Conservation (phyloP, 2,797 vertebrate genomes). For the Anguilla marmorata region DNA sequence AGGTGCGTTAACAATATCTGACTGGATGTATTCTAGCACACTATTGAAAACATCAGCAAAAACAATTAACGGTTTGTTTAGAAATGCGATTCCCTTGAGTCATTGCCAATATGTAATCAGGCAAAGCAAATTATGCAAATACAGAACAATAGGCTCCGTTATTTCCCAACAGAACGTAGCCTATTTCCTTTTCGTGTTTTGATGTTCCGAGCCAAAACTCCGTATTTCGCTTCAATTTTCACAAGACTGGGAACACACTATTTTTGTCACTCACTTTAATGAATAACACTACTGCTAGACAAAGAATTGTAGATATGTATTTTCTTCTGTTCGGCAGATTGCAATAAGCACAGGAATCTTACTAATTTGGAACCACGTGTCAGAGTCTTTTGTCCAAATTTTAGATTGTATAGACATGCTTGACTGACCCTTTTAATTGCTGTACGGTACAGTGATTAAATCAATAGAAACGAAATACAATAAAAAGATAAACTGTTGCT, state of each 20-base stretch:
- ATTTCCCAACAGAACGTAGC: slow-evolving; percentile 28
- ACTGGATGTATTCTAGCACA: neutral
- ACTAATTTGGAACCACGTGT: neutral
- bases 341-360: neutral
- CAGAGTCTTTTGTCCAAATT: neutral
- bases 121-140: slow-evolving; percentile 47
- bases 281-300: neutral
- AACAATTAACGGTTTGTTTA: slow-evolving; percentile 14
- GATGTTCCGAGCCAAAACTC: neutral
- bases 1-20: neutral
- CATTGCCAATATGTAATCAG: slow-evolving; percentile 61
- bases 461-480: slow-evolving; percentile 46
- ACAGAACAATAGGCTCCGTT: slow-evolving; percentile 60
- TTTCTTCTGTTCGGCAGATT: neutral
- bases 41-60: neutral
- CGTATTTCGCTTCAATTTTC: neutral
- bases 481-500: slow-evolving; percentile 36
- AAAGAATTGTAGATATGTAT: neutral
- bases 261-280: neutral
- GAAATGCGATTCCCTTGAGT: slow-evolving; percentile 39
- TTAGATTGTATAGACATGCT: neutral
- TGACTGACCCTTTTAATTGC: neutral
- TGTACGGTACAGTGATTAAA: slow-evolving; percentile 1
- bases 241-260: neutral
- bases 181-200: neutral